A percentile compares a stretch with the other conserved stretches of the same genome.
These are phyloP conservation scores for Miichthys miiuy DNA, from an alignment of 2,797 vertebrate genomes.

Conservation along the genomic window DNA sequence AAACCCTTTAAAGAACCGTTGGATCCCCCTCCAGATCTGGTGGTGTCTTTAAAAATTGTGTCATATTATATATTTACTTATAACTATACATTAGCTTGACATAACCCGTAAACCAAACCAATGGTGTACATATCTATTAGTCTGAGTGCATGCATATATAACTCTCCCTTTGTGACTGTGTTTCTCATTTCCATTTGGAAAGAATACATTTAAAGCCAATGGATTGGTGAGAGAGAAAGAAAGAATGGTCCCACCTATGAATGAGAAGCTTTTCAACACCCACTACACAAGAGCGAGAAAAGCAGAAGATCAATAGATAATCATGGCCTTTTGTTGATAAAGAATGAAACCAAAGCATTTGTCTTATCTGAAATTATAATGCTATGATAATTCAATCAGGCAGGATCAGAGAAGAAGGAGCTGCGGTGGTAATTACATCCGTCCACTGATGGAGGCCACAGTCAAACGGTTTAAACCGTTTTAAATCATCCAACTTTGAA, in stretches of 20 bases:
- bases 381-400: slow-evolving; percentile 47
- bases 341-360: slow-evolving; percentile 8
- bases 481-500: neutral
- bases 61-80: neutral
- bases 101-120: too few species aligned
- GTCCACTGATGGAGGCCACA: neutral
- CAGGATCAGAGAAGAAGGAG: slow-evolving; percentile 23
- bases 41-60: neutral
- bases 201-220: slow-evolving; percentile 1
- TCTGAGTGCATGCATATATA: neutral
- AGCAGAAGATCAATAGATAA: slow-evolving; percentile 13
- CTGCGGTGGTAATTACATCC: neutral
- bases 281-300: neutral
- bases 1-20: neutral
- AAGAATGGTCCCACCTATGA: neutral
- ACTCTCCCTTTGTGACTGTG: neutral
- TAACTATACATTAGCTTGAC: neutral
- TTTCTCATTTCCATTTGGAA: slow-evolving; percentile 17
- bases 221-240: neutral
- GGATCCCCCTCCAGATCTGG: too few species aligned
- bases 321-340: slow-evolving; percentile 16
- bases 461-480: neutral
- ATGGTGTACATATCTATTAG: neutral
- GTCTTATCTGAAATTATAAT: slow-evolving; percentile 35
- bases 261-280: slow-evolving; percentile 4